phyloP scores from a whole-genome alignment of 2,797 vertebrate species.

The Knipowitschia caucasica region DNA sequence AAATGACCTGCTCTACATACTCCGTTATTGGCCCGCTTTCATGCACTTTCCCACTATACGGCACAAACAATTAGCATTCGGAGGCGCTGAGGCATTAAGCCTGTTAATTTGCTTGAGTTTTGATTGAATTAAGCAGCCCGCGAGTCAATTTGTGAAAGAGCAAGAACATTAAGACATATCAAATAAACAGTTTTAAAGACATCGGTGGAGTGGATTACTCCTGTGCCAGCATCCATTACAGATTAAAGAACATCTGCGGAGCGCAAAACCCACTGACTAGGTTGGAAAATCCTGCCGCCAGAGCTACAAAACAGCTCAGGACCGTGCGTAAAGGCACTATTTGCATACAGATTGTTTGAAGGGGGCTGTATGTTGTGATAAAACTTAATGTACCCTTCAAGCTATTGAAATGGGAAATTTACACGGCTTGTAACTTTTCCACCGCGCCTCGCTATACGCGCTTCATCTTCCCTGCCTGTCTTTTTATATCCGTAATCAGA shows the following conservation, averaged over 20 bases:
- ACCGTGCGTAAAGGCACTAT: conserved; percentile 66
- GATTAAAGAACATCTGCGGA: conserved; percentile 75
- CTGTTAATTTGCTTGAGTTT: conserved; percentile 67
- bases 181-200: conserved; percentile 72
- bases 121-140: conserved; percentile 73
- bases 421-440: conserved; percentile 58
- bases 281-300: conserved; percentile 66
- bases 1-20: conserved; percentile 38
- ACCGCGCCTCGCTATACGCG: conserved; percentile 20
- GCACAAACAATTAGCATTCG: conserved; percentile 64
- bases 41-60: conserved; percentile 32
- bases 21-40: conserved; percentile 18
- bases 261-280: conserved; percentile 67
- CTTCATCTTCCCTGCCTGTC: conserved; percentile 24
- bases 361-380: conserved; percentile 69
- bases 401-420: conserved; percentile 65
- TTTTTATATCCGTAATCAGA: conserved; percentile 61
- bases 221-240: conserved; percentile 69
- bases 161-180: conserved; percentile 72
- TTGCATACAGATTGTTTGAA: conserved; percentile 75
- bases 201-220: conserved; percentile 66
- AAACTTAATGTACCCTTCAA: conserved; percentile 71
- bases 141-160: conserved; percentile 70
- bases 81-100: conserved; percentile 62
- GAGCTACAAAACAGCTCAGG: conserved; percentile 64